Base-by-base conservation (phyloP, 2,113 vertebrate genomes). In the Proterorhinus semilunaris region DNA sequence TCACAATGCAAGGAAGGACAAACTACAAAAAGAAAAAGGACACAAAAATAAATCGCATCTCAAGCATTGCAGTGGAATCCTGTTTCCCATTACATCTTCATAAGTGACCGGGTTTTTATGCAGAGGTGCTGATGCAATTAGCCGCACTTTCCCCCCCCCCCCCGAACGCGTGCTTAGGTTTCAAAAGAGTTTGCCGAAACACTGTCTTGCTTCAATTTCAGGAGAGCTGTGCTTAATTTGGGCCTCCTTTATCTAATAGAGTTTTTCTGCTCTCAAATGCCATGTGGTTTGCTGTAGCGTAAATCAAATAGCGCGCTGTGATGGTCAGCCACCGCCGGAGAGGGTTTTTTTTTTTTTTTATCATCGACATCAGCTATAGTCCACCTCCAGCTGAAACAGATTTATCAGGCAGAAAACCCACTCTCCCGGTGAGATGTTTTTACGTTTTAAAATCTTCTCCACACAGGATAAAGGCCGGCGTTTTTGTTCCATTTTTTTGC, bases 121-220 rank as follows among this genome's bases (percentile, higher is more conserved):
- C 76, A 83, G 84, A 90, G 88, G 88, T 90, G 84, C 79, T 91
- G 87, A 88, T 87, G 82, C 75, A 90, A 89, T 91, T 91, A 87
- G 75, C 70, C 42, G 44, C 49, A 27, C 79, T n/a, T n/a, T n/a
- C n/a, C n/a, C n/a, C n/a, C n/a, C n/a, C n/a, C n/a, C n/a, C n/a
- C n/a, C n/a, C n/a, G 82, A 36, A 75, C 70, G 79, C 82, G 84
- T 82, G 81, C 79, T 88, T 83, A 59, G 57, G 78, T 90, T 89
- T 90, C 88, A 90, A 88, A 61, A 89, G 83, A 81, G 75, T 78
- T 74, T 27, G 71, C 69, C 81, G 84, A 87, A 89, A 88, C 71
- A 79, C 77, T 79, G 86, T 87, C 86, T 88, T 51, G 51, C 78
- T 68, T 85, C 83, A 82, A 86, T 88, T 89, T 87, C 68, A 55